These are phyloP conservation scores for Eriocheir sinensis DNA, from an alignment of 1,140 invertebrate genomes.

Conservation along the genomic window DNA sequence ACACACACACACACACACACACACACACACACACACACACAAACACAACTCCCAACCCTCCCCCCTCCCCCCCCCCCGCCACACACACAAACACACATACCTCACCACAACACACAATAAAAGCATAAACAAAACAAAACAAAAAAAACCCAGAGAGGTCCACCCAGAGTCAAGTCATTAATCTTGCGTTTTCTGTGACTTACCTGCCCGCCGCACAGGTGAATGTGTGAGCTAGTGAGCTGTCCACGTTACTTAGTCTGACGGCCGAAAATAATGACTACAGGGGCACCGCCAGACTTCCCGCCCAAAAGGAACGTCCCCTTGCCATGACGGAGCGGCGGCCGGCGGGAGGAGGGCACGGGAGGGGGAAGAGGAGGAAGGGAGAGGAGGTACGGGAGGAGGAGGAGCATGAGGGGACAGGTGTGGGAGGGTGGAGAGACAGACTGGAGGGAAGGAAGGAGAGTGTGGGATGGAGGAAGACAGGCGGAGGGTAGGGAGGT, in stretches of 20 bases:
- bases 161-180: neutral
- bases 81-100: too few species aligned
- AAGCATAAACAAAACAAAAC: too few species aligned
- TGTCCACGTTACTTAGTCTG: neutral
- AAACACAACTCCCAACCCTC: neutral
- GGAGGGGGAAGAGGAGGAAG: neutral
- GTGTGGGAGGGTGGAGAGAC: too few species aligned
- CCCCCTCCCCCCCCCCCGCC: too few species aligned
- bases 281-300: neutral
- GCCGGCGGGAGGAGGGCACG: too few species aligned
- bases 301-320: neutral
- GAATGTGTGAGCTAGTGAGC: neutral
- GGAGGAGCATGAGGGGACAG: conserved; percentile 27
- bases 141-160: too few species aligned
- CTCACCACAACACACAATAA: too few species aligned
- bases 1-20: conserved; percentile 31
- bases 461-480: too few species aligned
- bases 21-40: conserved; percentile 11
- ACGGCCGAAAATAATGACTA: neutral
- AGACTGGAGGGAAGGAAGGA: too few species aligned
- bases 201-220: neutral
- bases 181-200: neutral
- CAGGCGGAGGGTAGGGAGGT: too few species aligned
- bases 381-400: neutral
- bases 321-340: neutral